Evolutionary conservation across 2,888 invertebrate species (phyloP).

Genomic region (Drosophila phalerata): DNA sequence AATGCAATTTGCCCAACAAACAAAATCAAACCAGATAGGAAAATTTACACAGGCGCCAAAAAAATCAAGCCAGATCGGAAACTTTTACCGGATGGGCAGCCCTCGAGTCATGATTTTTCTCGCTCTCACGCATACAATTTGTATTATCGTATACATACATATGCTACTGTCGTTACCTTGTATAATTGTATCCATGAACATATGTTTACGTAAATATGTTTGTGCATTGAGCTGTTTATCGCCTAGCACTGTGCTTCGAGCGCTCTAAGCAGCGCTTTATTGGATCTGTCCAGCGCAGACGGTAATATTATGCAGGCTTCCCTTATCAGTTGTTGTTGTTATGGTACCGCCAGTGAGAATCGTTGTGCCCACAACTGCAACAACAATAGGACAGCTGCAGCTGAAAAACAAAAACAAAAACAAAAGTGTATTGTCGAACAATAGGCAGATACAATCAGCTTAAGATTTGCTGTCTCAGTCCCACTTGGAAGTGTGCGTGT

Average conservation of each 20-base stretch:
- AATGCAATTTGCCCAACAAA: too few relatives aligned
- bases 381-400: conserved; percentile 35
- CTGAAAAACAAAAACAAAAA: conserved; percentile 46
- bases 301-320: conserved; percentile 59
- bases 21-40: too few relatives aligned
- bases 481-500: conserved; percentile 33
- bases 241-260: conserved; percentile 30
- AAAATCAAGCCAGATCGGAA: too few relatives aligned
- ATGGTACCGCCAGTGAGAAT: conserved; percentile 44
- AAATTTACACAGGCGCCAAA: too few relatives aligned
- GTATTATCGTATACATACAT: too few relatives aligned
- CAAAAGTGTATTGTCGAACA: conserved; percentile 51
- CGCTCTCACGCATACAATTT: too few relatives aligned
- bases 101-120: too few relatives aligned
- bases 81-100: too few relatives aligned
- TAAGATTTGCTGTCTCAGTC: conserved; percentile 29
- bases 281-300: conserved; percentile 39
- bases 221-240: conserved; percentile 36
- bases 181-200: too few relatives aligned
- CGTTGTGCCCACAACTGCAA: conserved; percentile 21
- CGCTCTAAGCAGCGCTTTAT: conserved; percentile 31
- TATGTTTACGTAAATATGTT: conserved; percentile 16
- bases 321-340: conserved; percentile 60
- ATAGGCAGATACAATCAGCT: conserved; percentile 54
- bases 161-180: too few relatives aligned